Percentiles rank a stretch among this genome's conserved stretches.
Conservation (phyloP, 2,113 vertebrate species). For the Etheostoma cragini region DNA sequence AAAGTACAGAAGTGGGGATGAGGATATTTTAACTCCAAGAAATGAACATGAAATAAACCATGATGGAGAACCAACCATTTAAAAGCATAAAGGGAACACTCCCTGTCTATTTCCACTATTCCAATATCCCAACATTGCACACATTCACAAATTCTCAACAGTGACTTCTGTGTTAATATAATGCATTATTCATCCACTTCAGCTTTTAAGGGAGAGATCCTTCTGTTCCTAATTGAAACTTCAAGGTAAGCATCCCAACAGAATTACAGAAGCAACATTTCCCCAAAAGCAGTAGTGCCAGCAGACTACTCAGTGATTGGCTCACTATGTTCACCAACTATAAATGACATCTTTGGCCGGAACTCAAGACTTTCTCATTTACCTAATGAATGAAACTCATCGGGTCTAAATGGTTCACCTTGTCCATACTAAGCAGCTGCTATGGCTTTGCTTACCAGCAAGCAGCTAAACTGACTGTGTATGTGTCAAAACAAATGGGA, state of each 20-base stretch:
- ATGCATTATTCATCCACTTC: conserved; percentile 66
- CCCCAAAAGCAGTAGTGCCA: conserved; percentile 66
- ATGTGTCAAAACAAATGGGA: conserved; percentile 22
- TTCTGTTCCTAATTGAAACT: conserved; percentile 62
- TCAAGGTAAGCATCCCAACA: conserved; percentile 54
- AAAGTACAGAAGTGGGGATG: too few relatives aligned
- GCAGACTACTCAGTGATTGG: conserved; percentile 77
- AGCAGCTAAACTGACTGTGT: conserved; percentile 3
- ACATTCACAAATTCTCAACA: conserved; percentile 44
- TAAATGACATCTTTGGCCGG: conserved; percentile 68
- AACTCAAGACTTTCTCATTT: conserved; percentile 74
- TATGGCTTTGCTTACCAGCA: conserved; percentile 12
- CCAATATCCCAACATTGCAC: conserved; percentile 25
- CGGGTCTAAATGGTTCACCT: conserved; percentile 22
- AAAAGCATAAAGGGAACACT: too few relatives aligned
- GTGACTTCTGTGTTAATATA: conserved; percentile 45
- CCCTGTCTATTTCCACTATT: neutral
- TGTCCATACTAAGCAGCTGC: conserved; percentile 31
- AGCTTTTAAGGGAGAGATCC: conserved; percentile 41
- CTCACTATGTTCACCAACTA: conserved; percentile 49
- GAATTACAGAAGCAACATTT: conserved; percentile 48
- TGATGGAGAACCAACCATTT: too few relatives aligned
- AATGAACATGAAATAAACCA: too few relatives aligned
- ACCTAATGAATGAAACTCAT: conserved; percentile 72
- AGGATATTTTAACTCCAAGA: too few relatives aligned